A percentile compares a stretch with the other conserved stretches of the same genome.
Evolutionary conservation across 2,888 invertebrate species (phyloP).

Genomic region (Trissolcus brochymenae): DNA sequence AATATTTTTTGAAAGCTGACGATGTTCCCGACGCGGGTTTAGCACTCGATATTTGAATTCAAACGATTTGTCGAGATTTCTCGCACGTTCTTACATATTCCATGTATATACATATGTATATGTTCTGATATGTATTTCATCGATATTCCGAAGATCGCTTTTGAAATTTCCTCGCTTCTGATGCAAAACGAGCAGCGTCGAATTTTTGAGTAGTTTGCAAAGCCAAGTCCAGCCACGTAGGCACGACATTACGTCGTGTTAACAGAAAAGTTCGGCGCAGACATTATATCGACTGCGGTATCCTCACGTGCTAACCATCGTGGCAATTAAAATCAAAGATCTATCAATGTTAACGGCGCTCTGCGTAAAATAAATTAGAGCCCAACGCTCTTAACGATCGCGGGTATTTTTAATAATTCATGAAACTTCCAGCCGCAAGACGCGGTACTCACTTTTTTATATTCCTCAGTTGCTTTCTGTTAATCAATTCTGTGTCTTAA

Average conservation of each 20-base stretch:
- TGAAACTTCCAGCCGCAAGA: background rate
- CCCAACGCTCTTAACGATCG: slow-evolving; percentile 3
- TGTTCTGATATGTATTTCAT: slow-evolving; percentile 50
- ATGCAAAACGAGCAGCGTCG: slow-evolving; percentile 55
- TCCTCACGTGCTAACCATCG: too few relatives aligned
- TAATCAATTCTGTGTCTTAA: slow-evolving; percentile 17
- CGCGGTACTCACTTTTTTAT: background rate
- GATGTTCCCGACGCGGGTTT: slow-evolving; percentile 39
- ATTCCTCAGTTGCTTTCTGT: slow-evolving; percentile 16
- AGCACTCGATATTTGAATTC: slow-evolving; percentile 55
- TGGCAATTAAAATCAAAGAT: too few relatives aligned
- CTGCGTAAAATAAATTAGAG: slow-evolving; percentile 7
- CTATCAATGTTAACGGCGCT: background rate
- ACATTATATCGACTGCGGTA: too few relatives aligned
- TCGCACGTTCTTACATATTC: slow-evolving; percentile 53
- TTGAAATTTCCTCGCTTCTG: slow-evolving; percentile 55
- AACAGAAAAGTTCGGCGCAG: slow-evolving; percentile 35
- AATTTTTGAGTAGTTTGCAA: slow-evolving; percentile 52
- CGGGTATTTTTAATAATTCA: slow-evolving; percentile 21
- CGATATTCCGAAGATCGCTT: slow-evolving; percentile 58
- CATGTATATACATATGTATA: slow-evolving; percentile 52
- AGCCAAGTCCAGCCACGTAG: slow-evolving; percentile 53
- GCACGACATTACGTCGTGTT: slow-evolving; percentile 47
- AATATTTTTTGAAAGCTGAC: slow-evolving; percentile 29
- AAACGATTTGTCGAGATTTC: slow-evolving; percentile 57